phyloP scores from a whole-genome alignment of 2,888 invertebrate genomes.

The Dimorphilus gyrociliatus region DNA sequence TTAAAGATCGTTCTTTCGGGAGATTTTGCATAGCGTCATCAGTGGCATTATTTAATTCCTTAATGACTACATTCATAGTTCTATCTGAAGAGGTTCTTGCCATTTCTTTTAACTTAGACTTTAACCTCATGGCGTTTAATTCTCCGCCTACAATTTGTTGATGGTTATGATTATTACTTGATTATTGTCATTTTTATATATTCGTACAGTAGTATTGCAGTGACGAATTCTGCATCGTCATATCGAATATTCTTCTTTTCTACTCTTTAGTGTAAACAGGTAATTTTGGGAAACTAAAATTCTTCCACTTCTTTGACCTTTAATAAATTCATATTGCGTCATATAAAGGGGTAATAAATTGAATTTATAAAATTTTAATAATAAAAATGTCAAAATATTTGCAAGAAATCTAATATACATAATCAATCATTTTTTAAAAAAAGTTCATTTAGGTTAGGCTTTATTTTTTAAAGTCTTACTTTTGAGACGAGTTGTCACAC shows the following conservation, averaged over 20 bases:
- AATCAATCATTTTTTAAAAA: no score
- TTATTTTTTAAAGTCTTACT: no score
- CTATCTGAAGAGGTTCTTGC: neutral
- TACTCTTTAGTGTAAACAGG: neutral
- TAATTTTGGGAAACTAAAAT: neutral
- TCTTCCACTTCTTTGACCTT: neutral
- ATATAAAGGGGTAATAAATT: neutral
- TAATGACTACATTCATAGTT: neutral
- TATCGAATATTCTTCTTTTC: neutral
- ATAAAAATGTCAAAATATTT: no score
- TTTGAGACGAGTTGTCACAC: no score
- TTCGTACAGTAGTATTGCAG: neutral
- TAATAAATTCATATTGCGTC: neutral
- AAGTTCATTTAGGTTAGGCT: no score
- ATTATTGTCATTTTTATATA: neutral
- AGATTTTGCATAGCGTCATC: neutral
- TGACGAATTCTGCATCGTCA: neutral
- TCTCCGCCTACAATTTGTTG: neutral
- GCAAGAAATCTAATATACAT: no score
- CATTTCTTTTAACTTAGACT: neutral
- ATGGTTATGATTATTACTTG: neutral
- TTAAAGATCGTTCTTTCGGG: neutral
- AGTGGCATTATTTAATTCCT: neutral
- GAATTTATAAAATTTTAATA: no score
- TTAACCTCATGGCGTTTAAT: neutral